phyloP scores from a whole-genome alignment of 2,797 vertebrate species.

The Smutsia temminckii region DNA sequence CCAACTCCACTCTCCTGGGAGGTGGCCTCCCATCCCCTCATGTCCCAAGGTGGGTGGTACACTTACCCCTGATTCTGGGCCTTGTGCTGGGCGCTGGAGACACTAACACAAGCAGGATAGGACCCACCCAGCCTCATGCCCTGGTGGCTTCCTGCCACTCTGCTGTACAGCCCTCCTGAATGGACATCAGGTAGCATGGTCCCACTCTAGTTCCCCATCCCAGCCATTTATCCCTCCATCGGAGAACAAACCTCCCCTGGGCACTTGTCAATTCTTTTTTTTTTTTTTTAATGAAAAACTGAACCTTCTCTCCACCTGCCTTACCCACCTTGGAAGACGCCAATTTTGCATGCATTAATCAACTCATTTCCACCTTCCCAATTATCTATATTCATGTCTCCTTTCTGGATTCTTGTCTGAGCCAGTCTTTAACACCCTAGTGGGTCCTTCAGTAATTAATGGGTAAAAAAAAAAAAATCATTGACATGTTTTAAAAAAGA shows the following conservation, averaged over 20 bases:
- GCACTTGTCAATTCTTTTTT: not conserved
- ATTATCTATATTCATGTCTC: not conserved
- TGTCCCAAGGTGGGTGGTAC: fast-evolving
- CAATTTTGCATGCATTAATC: not conserved
- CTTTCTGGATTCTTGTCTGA: not conserved
- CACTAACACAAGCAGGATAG: not conserved
- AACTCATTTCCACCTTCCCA: not conserved
- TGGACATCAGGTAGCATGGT: fast-evolving
- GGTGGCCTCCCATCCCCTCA: no score
- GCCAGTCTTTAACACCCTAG: not conserved
- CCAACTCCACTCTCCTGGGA: not conserved
- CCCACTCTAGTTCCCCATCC: not conserved
- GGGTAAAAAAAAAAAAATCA: not conserved
- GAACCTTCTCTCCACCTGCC: not conserved
- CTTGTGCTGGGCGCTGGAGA: not conserved
- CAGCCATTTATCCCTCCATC: not conserved
- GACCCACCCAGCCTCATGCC: not conserved
- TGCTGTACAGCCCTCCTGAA: not conserved
- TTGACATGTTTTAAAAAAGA: not conserved
- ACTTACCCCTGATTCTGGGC: not conserved
- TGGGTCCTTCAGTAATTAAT: not conserved
- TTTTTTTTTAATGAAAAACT: not conserved
- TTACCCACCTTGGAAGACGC: not conserved
- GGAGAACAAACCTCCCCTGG: not conserved
- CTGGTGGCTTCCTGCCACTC: not conserved